Base-by-base conservation (phyloP, 1,140 invertebrate species). In the Microvelia longipes region DNA sequence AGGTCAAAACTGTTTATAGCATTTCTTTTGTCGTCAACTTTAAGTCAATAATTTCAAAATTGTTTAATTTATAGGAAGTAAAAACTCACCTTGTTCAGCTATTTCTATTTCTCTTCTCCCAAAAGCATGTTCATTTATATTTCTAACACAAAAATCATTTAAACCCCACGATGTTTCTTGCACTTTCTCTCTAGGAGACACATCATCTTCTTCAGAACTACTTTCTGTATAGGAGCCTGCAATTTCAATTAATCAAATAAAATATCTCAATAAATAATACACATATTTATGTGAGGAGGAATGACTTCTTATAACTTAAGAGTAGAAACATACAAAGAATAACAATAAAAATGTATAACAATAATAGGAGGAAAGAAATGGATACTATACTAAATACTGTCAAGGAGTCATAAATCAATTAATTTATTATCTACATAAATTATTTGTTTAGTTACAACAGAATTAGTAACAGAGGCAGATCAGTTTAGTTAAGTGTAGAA, bases 101-200 rank as follows among this genome's bases (percentile, higher is more conserved):
- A 98, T 97, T 81, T 98, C 95, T 75, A 98, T 98, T 83, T 98
- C 96, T 67, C 95, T 79, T 28, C 96, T 83, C 0, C 96, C 96
- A 79, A 96, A 98, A 0, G 91, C 91, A 77, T 94, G 88, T 76
- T 96, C 92, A 68, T 90, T 89, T 61, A 94, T 93, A 80, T 93
- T 97, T 71, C 90, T 84, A 1, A 97, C 92, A 80, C 93, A 96
- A 81, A 96, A 96, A 75, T 96, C 92, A 0, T 84, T 84, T 74
- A 88, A 90, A 0, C 90, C 90, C 71, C 86, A 86, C 0, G 90
- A 87, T 26, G 66, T 91, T 74, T 87, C 88, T 80, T 95, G 91
- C 14, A 85, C 81, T 79, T 94, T 94, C 75, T 96, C 92, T 66
- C 92, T 85, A 0, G 93, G 93, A 70, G 93, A 91, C 1, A 88